Base-by-base conservation (phyloP, 1,140 invertebrate genomes). In the Drosophila carrolli region DNA sequence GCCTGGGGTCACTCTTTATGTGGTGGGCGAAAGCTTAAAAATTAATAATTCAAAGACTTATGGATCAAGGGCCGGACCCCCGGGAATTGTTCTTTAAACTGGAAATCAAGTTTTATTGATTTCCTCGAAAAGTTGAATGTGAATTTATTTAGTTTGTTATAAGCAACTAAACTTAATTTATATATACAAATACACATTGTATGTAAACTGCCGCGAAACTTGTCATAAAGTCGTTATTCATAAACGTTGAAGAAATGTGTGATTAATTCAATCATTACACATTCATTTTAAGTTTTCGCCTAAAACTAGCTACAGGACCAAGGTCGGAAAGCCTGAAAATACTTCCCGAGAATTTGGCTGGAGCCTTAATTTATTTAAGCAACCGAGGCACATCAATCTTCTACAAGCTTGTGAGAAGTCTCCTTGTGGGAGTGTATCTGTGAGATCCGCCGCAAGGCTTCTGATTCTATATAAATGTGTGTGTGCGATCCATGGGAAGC, bases 11-110 rank as follows among this genome's bases (percentile, higher is more conserved):
- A 46, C 61, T 76, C 50, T 58, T 67, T 76, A 41, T 54, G 37
- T 53, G 37, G 13, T 72, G 57, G 16, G 53, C 19, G 47, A 48
- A 27, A 78, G 84, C 77, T 84, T 90, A 90, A 81, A 89, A 89
- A 89, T 89, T 89, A 89, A 89, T 89, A 89, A 89, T 89, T 89
- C 84, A 89, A 90, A 77, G 71, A 79, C 68, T 88, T 79, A 78
- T 70, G 76, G 63, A 65, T 82, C 47, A 75, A 67, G 80, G 71
- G 63, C 56, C 44, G 65, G 59, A 62, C 14, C 59, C 29, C 37
- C 23, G 14, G 47, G 35, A 11, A n/a, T 57, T 58, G 48, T 50
- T 46, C 63, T 74, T 65, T 74, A 78, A 79, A 47, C 19, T 55
- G 67, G 27, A 66, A 51, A 71, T 70, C 63, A 60, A 73, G 55